phyloP scores from a whole-genome alignment of 2,888 invertebrate species.

The Brachyptera putata region DNA sequence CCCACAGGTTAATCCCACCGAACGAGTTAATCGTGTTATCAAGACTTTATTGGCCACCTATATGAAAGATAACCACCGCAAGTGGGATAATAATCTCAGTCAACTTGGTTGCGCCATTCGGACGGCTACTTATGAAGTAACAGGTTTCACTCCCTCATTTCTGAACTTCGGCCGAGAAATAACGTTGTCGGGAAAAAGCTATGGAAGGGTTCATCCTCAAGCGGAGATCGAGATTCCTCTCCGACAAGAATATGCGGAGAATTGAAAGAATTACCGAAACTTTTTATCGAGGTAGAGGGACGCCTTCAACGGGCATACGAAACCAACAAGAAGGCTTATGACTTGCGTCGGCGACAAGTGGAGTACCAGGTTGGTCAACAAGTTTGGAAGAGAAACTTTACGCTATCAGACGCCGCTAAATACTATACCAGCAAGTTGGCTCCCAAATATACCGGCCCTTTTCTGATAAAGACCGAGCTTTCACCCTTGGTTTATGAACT shows the following conservation, averaged over 20 bases:
- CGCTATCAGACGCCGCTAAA: neutral
- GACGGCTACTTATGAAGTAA: neutral
- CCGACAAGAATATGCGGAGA: neutral
- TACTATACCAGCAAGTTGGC: neutral
- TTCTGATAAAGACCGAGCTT: neutral
- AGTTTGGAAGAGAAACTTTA: slow-evolving; percentile 1
- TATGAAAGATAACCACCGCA: slow-evolving; percentile 3
- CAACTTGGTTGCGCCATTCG: neutral
- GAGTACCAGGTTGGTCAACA: neutral
- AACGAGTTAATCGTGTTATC: slow-evolving; percentile 4
- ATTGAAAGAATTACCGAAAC: neutral
- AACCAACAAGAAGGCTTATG: neutral
- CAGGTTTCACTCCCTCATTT: slow-evolving; percentile 2
- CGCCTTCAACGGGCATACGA: neutral
- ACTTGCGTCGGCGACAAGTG: neutral
- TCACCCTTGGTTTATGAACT: neutral
- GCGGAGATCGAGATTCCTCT: neutral
- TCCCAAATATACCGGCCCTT: slow-evolving; percentile 5
- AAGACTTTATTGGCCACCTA: neutral
- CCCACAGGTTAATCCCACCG: slow-evolving; percentile 20
- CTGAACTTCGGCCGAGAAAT: slow-evolving; percentile 8
- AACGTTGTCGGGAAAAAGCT: neutral
- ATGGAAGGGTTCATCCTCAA: neutral
- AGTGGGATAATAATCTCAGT: neutral
- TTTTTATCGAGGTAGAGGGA: neutral